A percentile compares a stretch with the other conserved stretches of the same genome.
Conservation (phyloP, 2,113 vertebrate genomes). For the Eublepharis macularius region DNA sequence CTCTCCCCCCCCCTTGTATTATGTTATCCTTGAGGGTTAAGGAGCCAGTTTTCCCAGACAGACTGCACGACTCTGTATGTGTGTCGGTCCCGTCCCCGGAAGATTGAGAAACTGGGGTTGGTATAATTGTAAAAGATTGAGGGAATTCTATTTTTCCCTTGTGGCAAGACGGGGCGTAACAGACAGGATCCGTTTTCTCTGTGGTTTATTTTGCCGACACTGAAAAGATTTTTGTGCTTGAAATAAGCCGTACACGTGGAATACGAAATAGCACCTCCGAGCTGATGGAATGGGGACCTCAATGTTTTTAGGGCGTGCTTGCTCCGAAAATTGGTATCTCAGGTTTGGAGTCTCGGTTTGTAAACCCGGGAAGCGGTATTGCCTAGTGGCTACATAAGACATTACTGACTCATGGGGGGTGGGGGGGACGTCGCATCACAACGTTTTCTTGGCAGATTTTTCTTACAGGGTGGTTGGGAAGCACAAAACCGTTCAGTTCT, state of each 20-base stretch:
- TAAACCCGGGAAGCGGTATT: no score
- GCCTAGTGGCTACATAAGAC: no score
- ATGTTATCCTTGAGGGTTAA: background rate
- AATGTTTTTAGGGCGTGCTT: no score
- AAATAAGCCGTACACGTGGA: background rate
- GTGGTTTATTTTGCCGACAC: background rate
- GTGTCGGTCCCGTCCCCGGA: no score
- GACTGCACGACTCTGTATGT: no score
- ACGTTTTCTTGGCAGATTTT: no score
- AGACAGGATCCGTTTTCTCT: background rate
- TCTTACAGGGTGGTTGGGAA: no score
- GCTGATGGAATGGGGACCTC: background rate
- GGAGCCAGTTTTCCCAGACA: background rate
- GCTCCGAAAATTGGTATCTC: background rate
- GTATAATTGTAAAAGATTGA: background rate
- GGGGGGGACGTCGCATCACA: no score
- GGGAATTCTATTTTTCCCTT: background rate
- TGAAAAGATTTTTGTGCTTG: background rate
- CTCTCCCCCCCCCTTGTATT: no score
- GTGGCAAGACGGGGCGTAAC: background rate
- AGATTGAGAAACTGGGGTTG: background rate
- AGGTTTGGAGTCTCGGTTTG: background rate
- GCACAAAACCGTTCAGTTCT: no score
- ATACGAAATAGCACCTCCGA: background rate
- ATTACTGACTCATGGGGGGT: no score